These are phyloP conservation scores for Synergus umbraculus DNA, from an alignment of 2,888 invertebrate genomes.

Conservation along the genomic window DNA sequence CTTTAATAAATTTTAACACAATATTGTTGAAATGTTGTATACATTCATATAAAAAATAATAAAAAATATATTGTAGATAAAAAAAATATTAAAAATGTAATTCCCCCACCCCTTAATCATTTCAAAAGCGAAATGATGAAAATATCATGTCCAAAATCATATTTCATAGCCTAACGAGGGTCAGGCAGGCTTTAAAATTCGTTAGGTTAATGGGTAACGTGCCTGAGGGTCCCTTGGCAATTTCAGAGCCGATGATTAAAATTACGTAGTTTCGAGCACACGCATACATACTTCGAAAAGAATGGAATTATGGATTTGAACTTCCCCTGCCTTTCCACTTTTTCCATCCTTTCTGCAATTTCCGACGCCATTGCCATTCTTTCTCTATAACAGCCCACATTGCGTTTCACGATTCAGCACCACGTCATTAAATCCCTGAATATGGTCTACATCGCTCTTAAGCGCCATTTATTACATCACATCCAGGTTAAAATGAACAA, in stretches of 20 bases:
- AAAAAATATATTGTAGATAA: no score
- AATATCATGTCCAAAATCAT: background rate
- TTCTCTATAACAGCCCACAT: background rate
- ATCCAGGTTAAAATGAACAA: no score
- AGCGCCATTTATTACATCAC: no score
- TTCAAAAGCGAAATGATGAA: no score
- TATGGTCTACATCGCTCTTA: background rate
- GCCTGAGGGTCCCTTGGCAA: background rate
- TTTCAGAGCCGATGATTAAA: background rate
- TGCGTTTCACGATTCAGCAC: background rate
- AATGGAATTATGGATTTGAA: background rate
- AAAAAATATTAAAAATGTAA: no score
- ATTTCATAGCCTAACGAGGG: background rate
- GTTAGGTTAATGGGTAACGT: constrained; percentile 2
- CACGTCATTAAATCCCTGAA: background rate
- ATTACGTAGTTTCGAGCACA: background rate
- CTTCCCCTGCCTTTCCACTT: background rate
- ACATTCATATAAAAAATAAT: no score
- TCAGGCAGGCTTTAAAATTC: background rate
- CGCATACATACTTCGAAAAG: background rate
- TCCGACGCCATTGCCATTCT: background rate
- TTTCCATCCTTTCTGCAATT: background rate
- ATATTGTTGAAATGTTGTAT: no score
- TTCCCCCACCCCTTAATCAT: no score
- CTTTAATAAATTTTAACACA: no score